A percentile compares a stretch with the other conserved stretches of the same genome.
Evolutionary conservation across 2,113 vertebrate species (phyloP).

Genomic region (Rhegmatorhina hoffmannsi): DNA sequence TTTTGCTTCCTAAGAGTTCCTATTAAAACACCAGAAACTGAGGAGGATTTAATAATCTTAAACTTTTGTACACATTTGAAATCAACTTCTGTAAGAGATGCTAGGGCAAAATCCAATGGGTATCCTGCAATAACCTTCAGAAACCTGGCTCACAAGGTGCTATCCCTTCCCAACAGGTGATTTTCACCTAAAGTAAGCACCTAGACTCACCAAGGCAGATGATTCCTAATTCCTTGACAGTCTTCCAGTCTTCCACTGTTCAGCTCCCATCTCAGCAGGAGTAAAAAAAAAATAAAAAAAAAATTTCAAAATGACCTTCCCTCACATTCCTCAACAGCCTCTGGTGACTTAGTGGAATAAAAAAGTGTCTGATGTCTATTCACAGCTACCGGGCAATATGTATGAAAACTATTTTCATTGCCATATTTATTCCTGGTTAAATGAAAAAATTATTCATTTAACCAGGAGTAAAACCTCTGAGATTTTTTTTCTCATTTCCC

Average conservation of each 20-base stretch:
- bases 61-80: background rate
- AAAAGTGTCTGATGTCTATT: slow-evolving; percentile 42
- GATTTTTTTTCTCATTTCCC: slow-evolving; percentile 71
- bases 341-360: slow-evolving; percentile 26
- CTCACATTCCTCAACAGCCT: slow-evolving; percentile 11
- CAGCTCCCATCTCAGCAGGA: background rate
- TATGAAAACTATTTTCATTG: slow-evolving; percentile 63
- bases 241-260: slow-evolving; percentile 8
- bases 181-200: background rate
- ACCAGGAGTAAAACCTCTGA: slow-evolving; percentile 74
- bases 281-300: background rate
- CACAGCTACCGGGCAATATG: slow-evolving; percentile 40
- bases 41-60: background rate
- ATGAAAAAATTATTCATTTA: slow-evolving; percentile 74
- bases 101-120: background rate
- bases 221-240: background rate
- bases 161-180: background rate
- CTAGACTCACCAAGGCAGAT: background rate
- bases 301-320: slow-evolving; percentile 31
- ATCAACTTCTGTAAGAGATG: background rate
- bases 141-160: background rate
- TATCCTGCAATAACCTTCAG: background rate
- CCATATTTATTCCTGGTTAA: slow-evolving; percentile 70
- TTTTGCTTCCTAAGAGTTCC: background rate
- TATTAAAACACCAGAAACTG: background rate